Conservation (phyloP, 2,888 invertebrate species). For the Ectemnius continuus region DNA sequence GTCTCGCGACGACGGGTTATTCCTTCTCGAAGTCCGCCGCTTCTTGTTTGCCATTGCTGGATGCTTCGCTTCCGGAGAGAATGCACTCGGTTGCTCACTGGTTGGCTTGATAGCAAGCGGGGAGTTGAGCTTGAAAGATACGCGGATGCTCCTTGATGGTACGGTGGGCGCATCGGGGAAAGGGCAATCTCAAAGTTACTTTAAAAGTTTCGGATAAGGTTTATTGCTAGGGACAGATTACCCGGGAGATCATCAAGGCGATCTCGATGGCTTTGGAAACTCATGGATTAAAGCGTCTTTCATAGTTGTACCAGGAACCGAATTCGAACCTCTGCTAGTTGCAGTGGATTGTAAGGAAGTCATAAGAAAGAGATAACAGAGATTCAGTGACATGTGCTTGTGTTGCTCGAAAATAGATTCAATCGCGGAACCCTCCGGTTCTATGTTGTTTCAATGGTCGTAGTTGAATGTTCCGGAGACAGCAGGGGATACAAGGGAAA, state of each 20-base stretch:
- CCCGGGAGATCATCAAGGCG: constrained; percentile 8
- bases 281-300: no score
- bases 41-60: constrained; percentile 49
- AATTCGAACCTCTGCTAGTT: no score
- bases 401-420: neutral
- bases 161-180: constrained; percentile 18
- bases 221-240: constrained; percentile 66
- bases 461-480: neutral
- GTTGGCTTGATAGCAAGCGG: neutral
- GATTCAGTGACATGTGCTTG: no score
- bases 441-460: no score
- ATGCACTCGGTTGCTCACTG: constrained; percentile 55
- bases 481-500: constrained; percentile 12
- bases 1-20: constrained; percentile 11
- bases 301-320: no score
- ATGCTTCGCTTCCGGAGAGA: constrained; percentile 59
- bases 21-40: neutral
- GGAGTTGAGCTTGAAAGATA: constrained; percentile 30
- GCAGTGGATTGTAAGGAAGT: no score
- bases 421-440: neutral
- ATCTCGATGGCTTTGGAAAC: no score
- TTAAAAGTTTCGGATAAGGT: constrained; percentile 51
- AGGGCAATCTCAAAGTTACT: constrained; percentile 46
- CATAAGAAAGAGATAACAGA: no score
- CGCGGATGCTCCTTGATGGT: neutral